Base-by-base conservation (phyloP, 2,888 invertebrate species). In the Polydrusus cervinus region DNA sequence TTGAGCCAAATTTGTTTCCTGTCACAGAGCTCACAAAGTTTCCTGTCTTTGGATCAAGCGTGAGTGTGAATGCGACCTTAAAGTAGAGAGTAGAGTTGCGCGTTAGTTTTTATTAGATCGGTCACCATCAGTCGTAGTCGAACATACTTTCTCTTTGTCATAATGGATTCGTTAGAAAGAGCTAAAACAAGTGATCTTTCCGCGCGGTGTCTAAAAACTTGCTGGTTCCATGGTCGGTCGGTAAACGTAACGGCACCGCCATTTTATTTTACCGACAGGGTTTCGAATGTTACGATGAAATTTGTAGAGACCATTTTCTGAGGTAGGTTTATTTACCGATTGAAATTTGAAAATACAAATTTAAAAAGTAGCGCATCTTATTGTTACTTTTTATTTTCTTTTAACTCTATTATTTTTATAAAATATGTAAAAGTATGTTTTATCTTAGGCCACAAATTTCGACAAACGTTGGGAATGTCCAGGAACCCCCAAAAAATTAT, bases 271-370 rank as follows among this genome's bases (percentile, higher is more conserved):
- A 79, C 79, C 79, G 79, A 78, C 79, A 66, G 79, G 67, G 76
- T 77, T 75, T n/a, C n/a, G n/a, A n/a, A n/a, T n/a, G n/a, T n/a
- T 66, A 57, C 60, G 69, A 65, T 51, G 25, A 61, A 45, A n/a
- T 10, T 68, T 38, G 40, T 51, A 18, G 71, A 69, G 73, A 76
- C 70, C 74, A 71, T 75, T 68, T 71, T 71, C 49, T 51, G 38
- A 75, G 73, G 81, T 79, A 79, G 78, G 81, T 80, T 75, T 78
- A 79, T 78, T 82, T 82, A 82, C 81, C 82, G 82, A 82, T 82
- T 77, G 82, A 80, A 72, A 76, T 76, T 76, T 45, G 30, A 61
- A 76, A 76, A 45, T 51, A n/a, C 13, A 34, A 66, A 38, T 30
- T 64, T 47, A 65, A 62, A 70, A 64, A 51, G 45, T 62, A 49